A percentile compares a stretch with the other conserved stretches of the same genome.
phyloP scores from a whole-genome alignment of 2,888 invertebrate genomes.

The Cephus pulcher region DNA sequence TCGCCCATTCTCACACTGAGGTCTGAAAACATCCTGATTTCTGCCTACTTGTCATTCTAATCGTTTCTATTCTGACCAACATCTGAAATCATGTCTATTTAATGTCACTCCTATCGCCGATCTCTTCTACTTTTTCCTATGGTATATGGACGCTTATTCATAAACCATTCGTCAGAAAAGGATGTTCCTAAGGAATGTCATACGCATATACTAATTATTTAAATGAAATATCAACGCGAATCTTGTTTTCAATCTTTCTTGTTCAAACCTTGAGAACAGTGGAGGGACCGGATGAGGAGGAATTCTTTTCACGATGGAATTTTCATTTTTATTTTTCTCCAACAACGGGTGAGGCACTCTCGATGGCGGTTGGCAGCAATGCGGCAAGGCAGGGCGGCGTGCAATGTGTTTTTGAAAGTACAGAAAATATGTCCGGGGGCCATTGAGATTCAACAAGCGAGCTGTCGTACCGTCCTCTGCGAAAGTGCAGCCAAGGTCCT shows the following conservation, averaged over 20 bases:
- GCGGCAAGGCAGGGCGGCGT: not conserved
- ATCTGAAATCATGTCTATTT: not conserved
- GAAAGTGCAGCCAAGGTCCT: conserved; percentile 58
- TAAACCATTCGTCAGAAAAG: not conserved
- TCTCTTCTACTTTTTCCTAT: not conserved
- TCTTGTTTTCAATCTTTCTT: not conserved
- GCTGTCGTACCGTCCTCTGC: conserved; percentile 46
- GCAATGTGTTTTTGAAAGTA: conserved; percentile 36
- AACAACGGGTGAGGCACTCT: not conserved
- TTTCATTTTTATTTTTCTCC: not conserved
- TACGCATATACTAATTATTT: not conserved
- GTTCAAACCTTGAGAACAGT: not conserved
- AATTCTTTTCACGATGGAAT: not conserved
- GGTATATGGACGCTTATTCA: not conserved
- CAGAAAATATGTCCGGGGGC: conserved; percentile 31
- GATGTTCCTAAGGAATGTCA: not conserved
- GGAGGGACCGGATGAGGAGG: not conserved
- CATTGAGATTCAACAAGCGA: conserved; percentile 55
- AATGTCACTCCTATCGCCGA: not conserved
- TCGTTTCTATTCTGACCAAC: not conserved
- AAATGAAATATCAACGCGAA: not conserved
- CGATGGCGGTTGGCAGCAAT: not conserved
- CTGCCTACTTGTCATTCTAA: not conserved
- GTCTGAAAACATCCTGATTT: not conserved
- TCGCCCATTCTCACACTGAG: not conserved